Evolutionary conservation across 2,113 vertebrate genomes (phyloP), one percentile per base, ranked within the genome.

Genomic region (Nannospalax galili): DNA sequence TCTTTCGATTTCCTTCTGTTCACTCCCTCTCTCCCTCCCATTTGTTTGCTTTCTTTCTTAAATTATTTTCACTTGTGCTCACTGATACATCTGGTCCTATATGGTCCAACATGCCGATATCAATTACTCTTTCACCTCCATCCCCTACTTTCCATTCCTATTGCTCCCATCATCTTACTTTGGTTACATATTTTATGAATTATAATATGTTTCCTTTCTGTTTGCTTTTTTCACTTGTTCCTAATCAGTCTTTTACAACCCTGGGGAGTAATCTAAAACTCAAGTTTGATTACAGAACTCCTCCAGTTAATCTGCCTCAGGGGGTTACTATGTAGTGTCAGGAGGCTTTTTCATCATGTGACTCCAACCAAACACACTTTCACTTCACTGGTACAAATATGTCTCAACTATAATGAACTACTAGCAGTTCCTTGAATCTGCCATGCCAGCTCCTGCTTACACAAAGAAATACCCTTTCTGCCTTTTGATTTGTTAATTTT

Each of bases 151-250:
- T 64, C 32, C 52, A 84, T 80, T 80, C 35, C 20, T 60, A 89
- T 88, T 84, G 81, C 45, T 94, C n/a, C 16, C 37, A 78, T 84
- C 37, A 78, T 84, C 22, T 82, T 74, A 89, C 69, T 80, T 92
- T 1, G 6, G 19, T 84, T 75, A 75, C 24, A 37, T 86, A 37
- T 82, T 81, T 60, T 64, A 35, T 90, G 74, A 1, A 65, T 84
- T 84, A 79, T 40, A 26, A 1, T 56, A 89, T 88, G 9, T 62
- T 19, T 85, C 9, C 37, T 58, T 17, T 87, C 12, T 65, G 56
- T 45, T 91, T 6, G 28, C 3, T 4, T 0, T 72, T 20, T 92
- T 70, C n/a, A 74, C 10, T 10, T 77, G 5, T 72, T 70, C 79
- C 60, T 72, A 91, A 75, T 84, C 37, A 24, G 37, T 75, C 17